Percentiles rank a stretch among this genome's conserved stretches.
Conservation (phyloP, 1,140 invertebrate species). For the Hylaeus anthracinus region DNA sequence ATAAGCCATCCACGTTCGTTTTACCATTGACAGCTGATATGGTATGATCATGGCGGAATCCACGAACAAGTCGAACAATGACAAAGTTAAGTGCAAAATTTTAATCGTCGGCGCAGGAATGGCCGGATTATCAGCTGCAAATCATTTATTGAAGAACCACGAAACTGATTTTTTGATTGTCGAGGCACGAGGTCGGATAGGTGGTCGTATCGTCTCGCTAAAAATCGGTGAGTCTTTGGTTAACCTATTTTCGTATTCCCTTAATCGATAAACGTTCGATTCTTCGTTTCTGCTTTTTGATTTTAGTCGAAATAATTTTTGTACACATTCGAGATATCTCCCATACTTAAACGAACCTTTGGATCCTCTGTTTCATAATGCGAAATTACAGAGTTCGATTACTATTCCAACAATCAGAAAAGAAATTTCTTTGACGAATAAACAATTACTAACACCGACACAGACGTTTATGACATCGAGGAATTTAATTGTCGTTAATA, state of each 20-base stretch:
- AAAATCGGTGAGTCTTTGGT: conserved; percentile 85
- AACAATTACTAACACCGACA: too few species aligned
- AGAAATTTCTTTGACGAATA: too few species aligned
- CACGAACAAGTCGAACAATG: conserved; percentile 72
- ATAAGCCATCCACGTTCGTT: not conserved
- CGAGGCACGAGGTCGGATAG: conserved; percentile 89
- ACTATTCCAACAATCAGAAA: too few species aligned
- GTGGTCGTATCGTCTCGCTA: conserved; percentile 90
- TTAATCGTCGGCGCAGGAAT: conserved; percentile 93
- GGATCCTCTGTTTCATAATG: not conserved
- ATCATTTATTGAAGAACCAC: conserved; percentile 90
- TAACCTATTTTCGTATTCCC: conserved; percentile 61
- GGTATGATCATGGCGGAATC: conserved; percentile 77
- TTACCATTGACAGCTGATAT: conserved; percentile 44
- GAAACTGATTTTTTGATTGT: conserved; percentile 90
- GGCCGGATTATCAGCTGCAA: conserved; percentile 92
- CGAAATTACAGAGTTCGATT: not conserved
- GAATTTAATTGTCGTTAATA: not conserved
- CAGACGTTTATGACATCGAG: not conserved
- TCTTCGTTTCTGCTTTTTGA: not conserved
- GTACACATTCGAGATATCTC: too few species aligned
- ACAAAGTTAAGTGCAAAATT: conserved; percentile 83
- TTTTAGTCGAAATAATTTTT: not conserved
- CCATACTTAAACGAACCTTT: too few species aligned
- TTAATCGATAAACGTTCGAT: conserved; percentile 17